Evolutionary conservation across 2,113 vertebrate species (phyloP).

Genomic region (Caretta caretta): DNA sequence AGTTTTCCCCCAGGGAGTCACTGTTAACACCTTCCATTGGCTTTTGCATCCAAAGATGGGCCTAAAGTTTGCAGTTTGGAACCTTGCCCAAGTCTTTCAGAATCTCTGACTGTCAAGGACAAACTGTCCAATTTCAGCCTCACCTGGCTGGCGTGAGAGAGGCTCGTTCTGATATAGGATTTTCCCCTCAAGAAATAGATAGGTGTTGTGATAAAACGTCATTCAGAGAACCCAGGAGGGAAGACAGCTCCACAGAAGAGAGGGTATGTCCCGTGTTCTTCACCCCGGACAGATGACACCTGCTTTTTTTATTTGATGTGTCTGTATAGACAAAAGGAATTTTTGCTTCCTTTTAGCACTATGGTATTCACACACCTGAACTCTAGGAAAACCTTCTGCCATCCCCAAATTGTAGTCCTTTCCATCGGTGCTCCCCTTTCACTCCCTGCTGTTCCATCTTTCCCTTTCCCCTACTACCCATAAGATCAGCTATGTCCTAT

Average conservation of each 20-base stretch:
- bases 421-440: background rate
- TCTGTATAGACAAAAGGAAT: background rate
- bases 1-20: background rate
- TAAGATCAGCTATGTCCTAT: background rate
- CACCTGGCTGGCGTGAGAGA: background rate
- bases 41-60: background rate
- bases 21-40: background rate
- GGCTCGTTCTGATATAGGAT: background rate
- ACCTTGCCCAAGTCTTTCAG: background rate
- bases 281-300: too few species aligned
- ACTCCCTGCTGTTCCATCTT: background rate
- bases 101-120: rapidly evolving
- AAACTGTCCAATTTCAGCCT: background rate
- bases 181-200: background rate
- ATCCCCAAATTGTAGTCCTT: background rate
- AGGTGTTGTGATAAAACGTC: background rate
- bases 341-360: background rate
- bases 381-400: background rate
- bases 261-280: background rate
- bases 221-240: rapidly evolving
- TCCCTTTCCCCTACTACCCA: background rate
- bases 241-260: background rate
- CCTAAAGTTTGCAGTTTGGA: background rate
- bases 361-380: background rate
- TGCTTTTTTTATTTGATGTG: background rate